Percentiles rank a stretch among this genome's conserved stretches.
Evolutionary conservation across 2,797 vertebrate species (phyloP).

Genomic region (Pseudocheirus occidentalis): DNA sequence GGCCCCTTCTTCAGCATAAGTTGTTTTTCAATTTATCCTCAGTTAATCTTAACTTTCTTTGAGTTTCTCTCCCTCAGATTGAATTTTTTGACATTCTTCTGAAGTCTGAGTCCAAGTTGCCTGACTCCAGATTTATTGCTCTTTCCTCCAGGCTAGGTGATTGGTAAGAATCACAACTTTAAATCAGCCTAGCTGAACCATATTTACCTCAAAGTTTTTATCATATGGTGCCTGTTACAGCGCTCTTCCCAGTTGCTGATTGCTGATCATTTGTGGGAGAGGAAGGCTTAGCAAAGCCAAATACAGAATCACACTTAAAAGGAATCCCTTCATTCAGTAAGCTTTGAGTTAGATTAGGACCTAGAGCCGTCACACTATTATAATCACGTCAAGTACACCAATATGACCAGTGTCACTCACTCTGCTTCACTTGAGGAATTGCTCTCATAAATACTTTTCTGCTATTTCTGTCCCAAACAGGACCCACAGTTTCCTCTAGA

Average conservation of each 20-base stretch:
- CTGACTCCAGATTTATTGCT: background rate
- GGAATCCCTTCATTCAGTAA: background rate
- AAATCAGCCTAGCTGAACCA: background rate
- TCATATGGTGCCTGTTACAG: background rate
- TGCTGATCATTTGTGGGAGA: background rate
- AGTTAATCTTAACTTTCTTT: background rate
- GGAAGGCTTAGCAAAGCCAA: background rate
- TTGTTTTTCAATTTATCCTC: background rate
- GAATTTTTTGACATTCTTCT: background rate
- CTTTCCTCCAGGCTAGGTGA: background rate
- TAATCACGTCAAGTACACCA: background rate
- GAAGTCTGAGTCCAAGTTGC: background rate
- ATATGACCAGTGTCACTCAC: background rate
- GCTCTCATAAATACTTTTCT: background rate
- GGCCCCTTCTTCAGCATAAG: background rate
- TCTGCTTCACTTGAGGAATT: background rate
- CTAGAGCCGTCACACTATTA: background rate
- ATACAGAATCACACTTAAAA: background rate
- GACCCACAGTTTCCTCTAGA: slow-evolving; percentile 11
- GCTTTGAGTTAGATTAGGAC: background rate
- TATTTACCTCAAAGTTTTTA: background rate
- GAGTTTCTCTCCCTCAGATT: background rate
- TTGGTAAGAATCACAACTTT: background rate
- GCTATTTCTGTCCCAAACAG: slow-evolving; percentile 19
- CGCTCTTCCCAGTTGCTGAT: too few relatives aligned